Evolutionary conservation across 2,888 invertebrate genomes (phyloP), one percentile per base, ranked within the genome.

Genomic region (Trissolcus brochymenae): DNA sequence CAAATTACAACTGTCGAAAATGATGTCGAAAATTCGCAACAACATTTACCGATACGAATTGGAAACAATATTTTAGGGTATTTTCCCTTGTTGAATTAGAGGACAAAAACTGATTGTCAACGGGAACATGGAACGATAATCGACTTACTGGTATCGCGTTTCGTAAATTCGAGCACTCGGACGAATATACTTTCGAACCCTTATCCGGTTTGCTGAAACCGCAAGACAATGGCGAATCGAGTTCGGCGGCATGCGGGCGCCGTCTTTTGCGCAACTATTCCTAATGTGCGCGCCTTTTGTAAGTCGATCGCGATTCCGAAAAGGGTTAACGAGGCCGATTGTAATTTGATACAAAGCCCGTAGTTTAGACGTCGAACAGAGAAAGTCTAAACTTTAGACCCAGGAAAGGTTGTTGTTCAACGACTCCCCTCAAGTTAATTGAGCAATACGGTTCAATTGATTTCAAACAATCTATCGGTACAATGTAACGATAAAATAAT

Each of bases 211-310:
- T 56, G 59, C 55, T 65, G 35, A 67, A 72, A 62, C 67, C 71
- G 71, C 62, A 51, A 60, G 55, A 75, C 78, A 78, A 78, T 78
- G 74, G 71, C 51, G 75, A 54, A 21, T 49, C 64, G 41, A 54
- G 54, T 68, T 59, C n/a, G 43, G 68, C 67, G 62, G 67, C 66
- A 78, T 78, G 78, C 78, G 78, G 78, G 74, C 74, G 53, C 73
- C 61, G 68, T 72, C 62, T 78, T 70, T 46, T 53, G 64, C 64
- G 62, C 59, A 66, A 72, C 76, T 70, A 67, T 76, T 70, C 17
- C 76, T 55, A 66, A 71, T 76, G 70, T 53, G 71, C 62, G 53
- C 61, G 64, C 61, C 70, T 75, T 75, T 75, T 75, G 75, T 68
- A 68, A 75, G 75, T 49, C 68, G 68, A 74, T 68, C 67, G 41